Conservation (phyloP, 2,797 vertebrate genomes). For the Carcharodon carcharias region DNA sequence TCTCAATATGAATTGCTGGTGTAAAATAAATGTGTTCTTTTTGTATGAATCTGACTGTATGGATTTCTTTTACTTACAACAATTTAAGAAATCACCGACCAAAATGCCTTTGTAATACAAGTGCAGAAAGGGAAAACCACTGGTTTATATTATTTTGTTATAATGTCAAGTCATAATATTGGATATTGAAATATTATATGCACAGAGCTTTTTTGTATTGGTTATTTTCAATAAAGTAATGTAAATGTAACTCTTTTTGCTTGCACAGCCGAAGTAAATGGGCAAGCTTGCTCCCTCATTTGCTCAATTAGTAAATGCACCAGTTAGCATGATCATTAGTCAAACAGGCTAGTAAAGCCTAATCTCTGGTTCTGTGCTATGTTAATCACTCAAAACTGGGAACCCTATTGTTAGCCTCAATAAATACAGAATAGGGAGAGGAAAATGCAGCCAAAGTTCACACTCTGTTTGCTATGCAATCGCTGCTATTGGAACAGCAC, state of each 20-base stretch:
- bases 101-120: not conserved
- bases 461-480: not conserved
- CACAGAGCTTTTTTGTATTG: not conserved
- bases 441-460: not conserved
- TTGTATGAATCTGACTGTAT: not conserved
- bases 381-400: not conserved
- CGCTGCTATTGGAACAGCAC: not conserved
- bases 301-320: not conserved
- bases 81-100: not conserved
- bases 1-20: not conserved
- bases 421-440: conserved; percentile 4
- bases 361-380: not conserved
- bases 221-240: conserved; percentile 33
- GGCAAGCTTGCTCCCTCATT: not conserved
- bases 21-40: conserved; percentile 36
- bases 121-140: not conserved
- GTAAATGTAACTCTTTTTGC: not conserved
- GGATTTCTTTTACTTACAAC: not conserved
- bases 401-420: not conserved
- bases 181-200: not conserved
- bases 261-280: not conserved
- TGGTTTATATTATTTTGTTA: conserved; percentile 21
- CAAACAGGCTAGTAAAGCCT: not conserved
- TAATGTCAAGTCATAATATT: not conserved
- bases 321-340: not conserved